These are phyloP conservation scores for Otolemur garnettii DNA, from an alignment of 2,113 vertebrate species.

Conservation along the genomic window DNA sequence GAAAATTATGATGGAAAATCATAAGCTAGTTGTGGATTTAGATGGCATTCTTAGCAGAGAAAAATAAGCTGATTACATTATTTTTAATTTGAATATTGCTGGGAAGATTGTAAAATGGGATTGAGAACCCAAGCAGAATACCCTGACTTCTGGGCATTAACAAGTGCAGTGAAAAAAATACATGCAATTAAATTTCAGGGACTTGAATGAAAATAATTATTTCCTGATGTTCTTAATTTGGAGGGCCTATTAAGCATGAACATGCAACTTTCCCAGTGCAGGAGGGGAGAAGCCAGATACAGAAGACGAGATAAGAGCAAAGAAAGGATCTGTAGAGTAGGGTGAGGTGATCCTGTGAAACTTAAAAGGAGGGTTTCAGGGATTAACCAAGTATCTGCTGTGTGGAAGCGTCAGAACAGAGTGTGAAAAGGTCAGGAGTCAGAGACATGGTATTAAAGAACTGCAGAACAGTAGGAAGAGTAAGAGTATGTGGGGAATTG, in stretches of 20 bases:
- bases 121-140: background rate
- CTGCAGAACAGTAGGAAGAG: background rate
- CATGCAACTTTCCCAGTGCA: background rate
- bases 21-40: background rate
- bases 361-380: background rate
- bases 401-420: background rate
- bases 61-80: background rate
- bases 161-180: background rate
- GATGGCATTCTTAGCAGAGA: background rate
- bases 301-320: background rate
- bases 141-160: background rate
- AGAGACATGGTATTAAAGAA: background rate
- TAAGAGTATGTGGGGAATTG: background rate
- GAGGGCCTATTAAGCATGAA: background rate
- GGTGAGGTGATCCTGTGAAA: background rate
- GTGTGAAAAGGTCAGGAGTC: background rate
- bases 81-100: background rate
- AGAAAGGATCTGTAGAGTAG: background rate
- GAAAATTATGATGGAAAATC: background rate
- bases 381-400: background rate
- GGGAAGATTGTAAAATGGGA: background rate
- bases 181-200: background rate
- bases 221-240: background rate
- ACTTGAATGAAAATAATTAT: constrained; percentile 15
- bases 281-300: background rate